Evolutionary conservation across 1,140 invertebrate genomes (phyloP), one percentile per base, ranked within the genome.

Genomic region (Caerostris darwini): DNA sequence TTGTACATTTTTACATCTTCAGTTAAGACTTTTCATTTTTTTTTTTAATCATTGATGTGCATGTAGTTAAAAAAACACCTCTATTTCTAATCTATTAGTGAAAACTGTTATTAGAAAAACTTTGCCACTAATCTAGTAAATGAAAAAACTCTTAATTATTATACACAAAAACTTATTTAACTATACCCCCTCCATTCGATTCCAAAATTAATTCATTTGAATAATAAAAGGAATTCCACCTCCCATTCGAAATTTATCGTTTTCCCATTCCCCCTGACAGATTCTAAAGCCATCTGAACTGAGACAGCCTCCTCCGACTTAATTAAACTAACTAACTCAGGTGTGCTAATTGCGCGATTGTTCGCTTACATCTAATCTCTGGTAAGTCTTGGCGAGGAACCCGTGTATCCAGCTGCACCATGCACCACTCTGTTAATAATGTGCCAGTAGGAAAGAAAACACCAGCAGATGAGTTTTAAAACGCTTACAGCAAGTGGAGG

Each of bases 261-360:
- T 12, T 10, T 85, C 17, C 82, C 14, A 6, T 50, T 58, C 50
- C 54, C 57, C 57, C 14, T 57, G 7, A 7, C 56, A 17, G 17
- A 85, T 77, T 77, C 14, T 54, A 57, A 57, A 56, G 54, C 6
- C 56, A 19, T 6, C 57, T 19, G 54, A 57, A 19, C 54, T n/a
- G 61, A n/a, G 17, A 67, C 61, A 77, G 34, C 71, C 34, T 85
- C 34, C n/a, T 64, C 59, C 59, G 19, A 77, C 83, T 86, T 86
- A 93, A 87, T 93, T 93, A 93, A 87, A 71, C 19, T 85, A 85
- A 92, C 90, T 92, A 92, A 85, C 83, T 93, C 82, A 59, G 61
- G 56, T 93, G 92, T 59, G 54, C 56, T 93, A 93, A 93, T 93
- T 93, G 83, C 61, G 8, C 67, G 82, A 93, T 93, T 93, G 92